A percentile compares a stretch with the other conserved stretches of the same genome.
These are phyloP conservation scores for Cheilinus undulatus DNA, from an alignment of 2,113 vertebrate genomes.

Conservation along the genomic window DNA sequence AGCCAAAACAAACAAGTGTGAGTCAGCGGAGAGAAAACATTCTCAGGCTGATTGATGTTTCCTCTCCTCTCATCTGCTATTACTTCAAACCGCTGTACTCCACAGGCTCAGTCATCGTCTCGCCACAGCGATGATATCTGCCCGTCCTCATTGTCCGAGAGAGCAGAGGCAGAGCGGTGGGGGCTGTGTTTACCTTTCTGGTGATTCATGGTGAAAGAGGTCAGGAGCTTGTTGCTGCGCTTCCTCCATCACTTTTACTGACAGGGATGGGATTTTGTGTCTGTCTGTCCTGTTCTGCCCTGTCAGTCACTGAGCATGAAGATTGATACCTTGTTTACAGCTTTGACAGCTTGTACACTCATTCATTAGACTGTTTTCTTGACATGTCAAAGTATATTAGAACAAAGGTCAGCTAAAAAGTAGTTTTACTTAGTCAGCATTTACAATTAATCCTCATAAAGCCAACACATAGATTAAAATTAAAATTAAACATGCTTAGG, in stretches of 20 bases:
- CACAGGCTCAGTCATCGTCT: slow-evolving; percentile 56
- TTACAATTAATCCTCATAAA: too few relatives aligned
- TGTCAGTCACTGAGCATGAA: slow-evolving; percentile 22
- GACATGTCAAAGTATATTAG: background rate
- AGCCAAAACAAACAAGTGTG: slow-evolving; percentile 74
- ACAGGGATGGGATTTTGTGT: slow-evolving; percentile 37
- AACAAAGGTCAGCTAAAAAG: background rate
- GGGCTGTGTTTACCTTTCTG: slow-evolving; percentile 34
- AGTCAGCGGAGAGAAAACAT: slow-evolving; percentile 67
- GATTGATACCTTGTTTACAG: slow-evolving; percentile 34
- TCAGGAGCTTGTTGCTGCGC: slow-evolving; percentile 26
- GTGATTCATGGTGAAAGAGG: slow-evolving; percentile 45
- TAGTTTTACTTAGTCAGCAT: too few relatives aligned
- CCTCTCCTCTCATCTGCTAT: slow-evolving; percentile 69
- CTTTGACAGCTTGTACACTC: slow-evolving; percentile 8
- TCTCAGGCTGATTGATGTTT: slow-evolving; percentile 76
- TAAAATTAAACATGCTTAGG: too few relatives aligned
- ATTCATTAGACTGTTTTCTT: slow-evolving; percentile 25
- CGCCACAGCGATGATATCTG: slow-evolving; percentile 44
- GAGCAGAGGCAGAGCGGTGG: background rate
- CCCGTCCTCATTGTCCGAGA: slow-evolving; percentile 31
- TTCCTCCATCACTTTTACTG: slow-evolving; percentile 55
- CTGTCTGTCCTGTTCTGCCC: slow-evolving; percentile 13
- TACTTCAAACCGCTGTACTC: slow-evolving; percentile 63
- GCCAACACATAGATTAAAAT: too few relatives aligned